A percentile compares a stretch with the other conserved stretches of the same genome.
Evolutionary conservation across 2,113 vertebrate species (phyloP).

Genomic region (Synodontis membranacea): DNA sequence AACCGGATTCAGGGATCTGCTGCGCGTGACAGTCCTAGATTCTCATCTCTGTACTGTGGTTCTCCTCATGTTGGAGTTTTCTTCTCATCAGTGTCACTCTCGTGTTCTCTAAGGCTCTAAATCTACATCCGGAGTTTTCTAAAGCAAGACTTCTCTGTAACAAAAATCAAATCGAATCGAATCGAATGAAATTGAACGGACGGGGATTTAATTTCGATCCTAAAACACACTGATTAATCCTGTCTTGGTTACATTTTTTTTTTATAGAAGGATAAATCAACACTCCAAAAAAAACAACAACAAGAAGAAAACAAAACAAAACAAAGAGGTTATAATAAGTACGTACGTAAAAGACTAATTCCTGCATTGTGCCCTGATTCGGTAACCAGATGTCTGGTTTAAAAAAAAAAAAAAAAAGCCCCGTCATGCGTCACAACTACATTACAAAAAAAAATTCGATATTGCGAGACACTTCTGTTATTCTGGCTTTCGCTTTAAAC

Average conservation of each 20-base stretch:
- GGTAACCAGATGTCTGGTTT: neutral
- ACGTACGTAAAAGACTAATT: neutral
- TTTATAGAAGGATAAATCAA: neutral
- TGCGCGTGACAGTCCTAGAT: no score
- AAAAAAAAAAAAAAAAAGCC: neutral
- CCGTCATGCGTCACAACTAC: constrained; percentile 28
- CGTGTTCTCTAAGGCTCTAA: neutral
- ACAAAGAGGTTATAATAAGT: neutral
- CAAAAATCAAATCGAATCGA: no score
- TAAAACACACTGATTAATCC: neutral
- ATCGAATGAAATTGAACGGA: no score
- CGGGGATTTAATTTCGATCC: no score
- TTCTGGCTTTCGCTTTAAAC: constrained; percentile 15
- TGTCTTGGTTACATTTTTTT: neutral
- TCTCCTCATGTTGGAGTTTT: neutral
- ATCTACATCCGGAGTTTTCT: neutral
- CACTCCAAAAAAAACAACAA: neutral
- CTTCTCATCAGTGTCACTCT: neutral
- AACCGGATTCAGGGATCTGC: no score
- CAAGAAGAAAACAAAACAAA: neutral
- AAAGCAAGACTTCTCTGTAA: no score
- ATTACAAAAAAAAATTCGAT: constrained; percentile 8
- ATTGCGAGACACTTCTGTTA: constrained; percentile 20
- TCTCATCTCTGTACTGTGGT: neutral
- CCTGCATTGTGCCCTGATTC: neutral